Evolutionary conservation across 2,797 vertebrate genomes (phyloP).

Genomic region (Phoxinus dragarum): DNA sequence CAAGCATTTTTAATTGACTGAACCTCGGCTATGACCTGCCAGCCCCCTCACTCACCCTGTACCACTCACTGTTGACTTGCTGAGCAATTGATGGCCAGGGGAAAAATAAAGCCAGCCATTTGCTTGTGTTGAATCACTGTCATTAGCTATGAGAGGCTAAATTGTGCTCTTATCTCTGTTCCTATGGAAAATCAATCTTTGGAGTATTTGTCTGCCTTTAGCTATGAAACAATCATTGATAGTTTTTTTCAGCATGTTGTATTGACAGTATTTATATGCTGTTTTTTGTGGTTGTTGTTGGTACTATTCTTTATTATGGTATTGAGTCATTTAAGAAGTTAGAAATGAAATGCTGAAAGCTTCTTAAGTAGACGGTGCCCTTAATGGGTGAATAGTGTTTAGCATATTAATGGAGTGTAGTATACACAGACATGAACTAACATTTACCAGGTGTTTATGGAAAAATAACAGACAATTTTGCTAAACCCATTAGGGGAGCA

Average conservation of each 20-base stretch:
- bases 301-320: neutral
- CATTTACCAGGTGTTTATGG: neutral
- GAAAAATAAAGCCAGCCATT: conserved; percentile 21
- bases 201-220: neutral
- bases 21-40: conserved; percentile 1
- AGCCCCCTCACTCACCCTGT: neutral
- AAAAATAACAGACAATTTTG: neutral
- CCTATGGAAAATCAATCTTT: conserved; percentile 16
- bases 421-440: neutral
- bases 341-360: neutral
- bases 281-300: neutral
- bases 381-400: conserved; percentile 1
- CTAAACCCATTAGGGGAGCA: neutral
- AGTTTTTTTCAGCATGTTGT: neutral
- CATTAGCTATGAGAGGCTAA: conserved; percentile 23
- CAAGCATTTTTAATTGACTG: neutral
- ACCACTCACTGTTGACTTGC: neutral
- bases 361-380: neutral
- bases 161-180: conserved; percentile 14
- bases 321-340: neutral
- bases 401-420: neutral
- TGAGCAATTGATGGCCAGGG: neutral
- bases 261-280: neutral
- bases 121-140: conserved; percentile 28
- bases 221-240: neutral